A percentile compares a stretch with the other conserved stretches of the same genome.
These are phyloP conservation scores for Nasonia oneida DNA, from an alignment of 2,888 invertebrate genomes.

Conservation along the genomic window DNA sequence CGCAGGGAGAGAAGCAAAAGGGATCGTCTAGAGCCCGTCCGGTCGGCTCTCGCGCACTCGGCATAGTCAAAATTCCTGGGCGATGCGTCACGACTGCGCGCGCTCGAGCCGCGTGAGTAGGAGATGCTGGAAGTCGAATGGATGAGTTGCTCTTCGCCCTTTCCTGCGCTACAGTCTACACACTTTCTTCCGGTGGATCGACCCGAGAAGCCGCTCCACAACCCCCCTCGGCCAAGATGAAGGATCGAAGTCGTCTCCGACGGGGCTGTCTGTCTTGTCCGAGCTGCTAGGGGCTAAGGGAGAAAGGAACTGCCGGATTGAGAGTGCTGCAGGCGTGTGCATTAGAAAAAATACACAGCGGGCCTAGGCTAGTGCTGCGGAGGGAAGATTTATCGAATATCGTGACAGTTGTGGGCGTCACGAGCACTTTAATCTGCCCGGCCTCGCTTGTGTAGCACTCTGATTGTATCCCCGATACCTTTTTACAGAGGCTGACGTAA, in stretches of 20 bases:
- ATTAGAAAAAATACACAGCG: constrained; percentile 15
- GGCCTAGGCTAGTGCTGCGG: neutral
- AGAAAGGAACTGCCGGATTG: neutral
- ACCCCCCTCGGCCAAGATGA: constrained; percentile 37
- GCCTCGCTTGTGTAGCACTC: neutral
- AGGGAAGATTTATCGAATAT: constrained; percentile 40
- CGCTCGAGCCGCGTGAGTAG: neutral
- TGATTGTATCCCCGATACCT: constrained; percentile 1
- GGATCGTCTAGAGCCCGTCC: neutral
- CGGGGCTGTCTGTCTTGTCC: constrained; percentile 4
- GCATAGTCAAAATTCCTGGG: constrained; percentile 50
- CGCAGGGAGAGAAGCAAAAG: neutral
- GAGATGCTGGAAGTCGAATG: neutral
- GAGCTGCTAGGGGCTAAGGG: neutral
- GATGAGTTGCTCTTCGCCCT: constrained; percentile 15
- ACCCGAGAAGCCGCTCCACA: neutral
- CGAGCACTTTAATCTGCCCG: constrained; percentile 26
- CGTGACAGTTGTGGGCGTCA: constrained; percentile 15
- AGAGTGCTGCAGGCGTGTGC: constrained; percentile 19
- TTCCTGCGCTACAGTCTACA: neutral
- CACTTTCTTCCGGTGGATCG: constrained; percentile 12
- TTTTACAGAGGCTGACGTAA: neutral
- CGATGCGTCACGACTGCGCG: constrained; percentile 26
- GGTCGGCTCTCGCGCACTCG: neutral
- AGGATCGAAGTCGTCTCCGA: constrained; percentile 23